Evolutionary conservation across 2,797 vertebrate species (phyloP).

Genomic region (Microctenopoma lineatum): DNA sequence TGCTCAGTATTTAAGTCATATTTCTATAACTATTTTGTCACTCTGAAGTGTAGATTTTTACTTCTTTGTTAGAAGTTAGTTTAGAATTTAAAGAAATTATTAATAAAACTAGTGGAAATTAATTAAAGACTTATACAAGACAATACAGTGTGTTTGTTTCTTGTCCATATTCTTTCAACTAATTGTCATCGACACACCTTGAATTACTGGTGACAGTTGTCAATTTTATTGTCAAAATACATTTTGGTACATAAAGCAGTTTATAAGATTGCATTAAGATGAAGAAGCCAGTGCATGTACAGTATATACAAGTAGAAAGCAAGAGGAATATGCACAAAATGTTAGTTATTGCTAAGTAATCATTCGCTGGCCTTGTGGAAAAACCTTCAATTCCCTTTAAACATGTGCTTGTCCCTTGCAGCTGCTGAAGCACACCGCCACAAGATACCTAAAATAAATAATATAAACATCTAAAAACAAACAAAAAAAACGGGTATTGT

Average conservation of each 20-base stretch:
- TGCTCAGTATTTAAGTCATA: slow-evolving; percentile 75
- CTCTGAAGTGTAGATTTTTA: slow-evolving; percentile 74
- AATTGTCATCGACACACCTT: not conserved
- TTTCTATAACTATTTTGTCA: slow-evolving; percentile 81
- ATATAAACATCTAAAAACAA: slow-evolving; percentile 57
- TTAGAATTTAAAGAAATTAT: slow-evolving; percentile 65
- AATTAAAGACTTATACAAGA: slow-evolving; percentile 61
- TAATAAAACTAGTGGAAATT: slow-evolving; percentile 60
- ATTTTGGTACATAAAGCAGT: slow-evolving; percentile 76
- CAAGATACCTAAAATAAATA: slow-evolving; percentile 75
- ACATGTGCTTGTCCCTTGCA: slow-evolving; percentile 67
- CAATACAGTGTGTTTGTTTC: slow-evolving; percentile 27
- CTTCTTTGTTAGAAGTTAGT: slow-evolving; percentile 71
- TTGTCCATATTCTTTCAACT: slow-evolving; percentile 21
- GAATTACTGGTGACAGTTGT: slow-evolving; percentile 43
- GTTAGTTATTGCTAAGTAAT: slow-evolving; percentile 75
- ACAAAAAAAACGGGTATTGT: slow-evolving; percentile 36
- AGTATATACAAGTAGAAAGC: slow-evolving; percentile 69
- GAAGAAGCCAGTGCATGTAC: slow-evolving; percentile 79
- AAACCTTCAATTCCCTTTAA: slow-evolving; percentile 76
- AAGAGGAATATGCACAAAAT: slow-evolving; percentile 44
- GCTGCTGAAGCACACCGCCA: slow-evolving; percentile 44
- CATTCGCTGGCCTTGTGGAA: slow-evolving; percentile 64
- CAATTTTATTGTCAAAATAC: slow-evolving; percentile 84
- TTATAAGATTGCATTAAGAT: slow-evolving; percentile 66